Evolutionary conservation across 1,140 invertebrate genomes (phyloP), one percentile per base, ranked within the genome.

Genomic region (Ips nitidus): DNA sequence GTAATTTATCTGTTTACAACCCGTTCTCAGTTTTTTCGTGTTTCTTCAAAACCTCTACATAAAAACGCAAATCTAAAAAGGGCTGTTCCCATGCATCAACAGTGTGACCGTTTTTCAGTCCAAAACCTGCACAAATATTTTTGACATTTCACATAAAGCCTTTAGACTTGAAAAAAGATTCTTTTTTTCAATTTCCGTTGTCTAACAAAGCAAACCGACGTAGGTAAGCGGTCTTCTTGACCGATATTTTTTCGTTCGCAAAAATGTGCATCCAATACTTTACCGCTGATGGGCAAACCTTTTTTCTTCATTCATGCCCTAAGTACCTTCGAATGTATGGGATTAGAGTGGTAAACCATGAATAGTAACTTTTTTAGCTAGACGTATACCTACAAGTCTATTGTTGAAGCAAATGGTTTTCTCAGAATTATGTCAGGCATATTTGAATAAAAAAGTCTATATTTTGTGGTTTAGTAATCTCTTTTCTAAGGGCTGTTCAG

Each of bases 251-350:
- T 58, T 57, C 22, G 42, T 45, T 57, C 59, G 66, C 73, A 75
- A 76, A 77, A 77, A 77, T 75, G 76, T 77, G 76, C 76, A 77
- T 77, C 76, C 71, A 52, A 73, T 75, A 75, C 76, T 77, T 73
- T 71, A 40, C 5, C 22, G 45, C 6, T 8, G 45, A 73, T 61
- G 72, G 73, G 63, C 71, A 73, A 71, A 71, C 69, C 70, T 69
- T 73, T 66, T 70, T 76, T 41, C 40, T 59, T 74, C 75, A 74
- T 72, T 71, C 69, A 71, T 71, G 52, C 67, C 39, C 43, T 66
- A 69, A 69, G 59, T 73, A 67, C 69, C 71, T 68, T 22, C n/a
- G 71, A 68, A 47, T 61, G 70, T 69, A 55, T 60, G 57, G 55
- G 64, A 61, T 65, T 55, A 59, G 61, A 50, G 57, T 69, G 71